These are phyloP conservation scores for Semotilus atromaculatus DNA, from an alignment of 2,797 vertebrate genomes.

Conservation along the genomic window DNA sequence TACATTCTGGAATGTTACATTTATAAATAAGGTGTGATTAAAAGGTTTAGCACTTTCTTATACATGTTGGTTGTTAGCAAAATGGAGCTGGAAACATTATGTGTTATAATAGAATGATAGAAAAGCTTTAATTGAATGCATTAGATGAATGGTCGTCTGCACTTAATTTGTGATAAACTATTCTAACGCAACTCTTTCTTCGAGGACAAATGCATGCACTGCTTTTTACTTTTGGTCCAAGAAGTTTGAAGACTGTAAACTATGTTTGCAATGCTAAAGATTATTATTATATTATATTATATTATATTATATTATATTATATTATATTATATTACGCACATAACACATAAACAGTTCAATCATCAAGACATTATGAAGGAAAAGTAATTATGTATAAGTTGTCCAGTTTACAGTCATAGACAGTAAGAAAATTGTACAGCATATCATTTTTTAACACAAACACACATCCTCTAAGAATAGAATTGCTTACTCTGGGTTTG, in stretches of 20 bases:
- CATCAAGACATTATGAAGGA: not conserved
- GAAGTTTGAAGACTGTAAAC: not conserved
- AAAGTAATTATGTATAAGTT: not conserved
- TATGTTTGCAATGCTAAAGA: not conserved
- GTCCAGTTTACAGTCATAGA: not conserved
- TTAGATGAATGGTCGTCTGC: slow-evolving; percentile 8
- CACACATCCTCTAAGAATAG: slow-evolving; percentile 30
- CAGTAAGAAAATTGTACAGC: not conserved
- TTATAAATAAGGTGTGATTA: not conserved
- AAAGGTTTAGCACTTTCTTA: not conserved
- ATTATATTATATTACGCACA: not conserved
- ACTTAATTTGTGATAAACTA: slow-evolving; percentile 4
- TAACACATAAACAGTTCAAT: not conserved
- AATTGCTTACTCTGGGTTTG: slow-evolving; percentile 25
- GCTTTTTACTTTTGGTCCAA: not conserved
- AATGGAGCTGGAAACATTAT: not conserved
- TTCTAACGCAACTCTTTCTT: slow-evolving; percentile 45
- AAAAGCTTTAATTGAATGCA: not conserved
- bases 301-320: not conserved
- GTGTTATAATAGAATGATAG: not conserved
- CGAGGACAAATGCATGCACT: slow-evolving; percentile 3
- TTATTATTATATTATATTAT: not conserved
- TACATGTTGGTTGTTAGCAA: not conserved
- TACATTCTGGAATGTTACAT: slow-evolving; percentile 20
- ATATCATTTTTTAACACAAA: not conserved